Evolutionary conservation across 2,888 invertebrate species (phyloP).

Genomic region (Thereva nobilitata): DNA sequence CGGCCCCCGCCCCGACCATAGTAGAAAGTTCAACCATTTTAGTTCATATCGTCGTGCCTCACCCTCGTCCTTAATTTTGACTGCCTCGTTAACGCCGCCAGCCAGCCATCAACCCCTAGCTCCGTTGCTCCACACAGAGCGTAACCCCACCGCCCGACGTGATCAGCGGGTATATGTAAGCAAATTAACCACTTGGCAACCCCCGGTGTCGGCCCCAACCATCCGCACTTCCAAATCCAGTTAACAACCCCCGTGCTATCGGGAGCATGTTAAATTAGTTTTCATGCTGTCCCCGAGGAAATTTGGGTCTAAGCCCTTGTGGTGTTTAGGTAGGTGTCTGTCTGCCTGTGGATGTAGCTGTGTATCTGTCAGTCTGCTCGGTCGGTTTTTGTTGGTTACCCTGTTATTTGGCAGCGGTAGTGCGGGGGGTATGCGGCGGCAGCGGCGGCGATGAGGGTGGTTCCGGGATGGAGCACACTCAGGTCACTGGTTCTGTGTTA

Average conservation of each 20-base stretch:
- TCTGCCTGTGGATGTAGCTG: too few relatives aligned
- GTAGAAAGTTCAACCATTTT: conserved; percentile 10
- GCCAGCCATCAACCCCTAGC: conserved; percentile 3
- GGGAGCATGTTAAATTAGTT: conserved; percentile 1
- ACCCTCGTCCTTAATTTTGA: neutral
- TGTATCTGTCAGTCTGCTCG: too few relatives aligned
- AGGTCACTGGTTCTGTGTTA: neutral
- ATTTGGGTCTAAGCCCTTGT: too few relatives aligned
- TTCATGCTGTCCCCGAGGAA: too few relatives aligned
- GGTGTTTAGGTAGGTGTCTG: too few relatives aligned
- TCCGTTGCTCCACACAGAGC: neutral
- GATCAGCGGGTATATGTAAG: conserved; percentile 5
- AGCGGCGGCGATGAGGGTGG: too few relatives aligned
- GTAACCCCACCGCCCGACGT: too few relatives aligned
- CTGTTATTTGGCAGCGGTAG: neutral
- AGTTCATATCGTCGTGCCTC: too few relatives aligned
- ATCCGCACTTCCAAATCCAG: neutral
- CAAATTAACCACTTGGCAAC: conserved; percentile 17
- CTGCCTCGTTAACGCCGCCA: conserved; percentile 1
- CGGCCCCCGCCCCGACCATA: too few relatives aligned
- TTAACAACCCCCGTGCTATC: conserved; percentile 5
- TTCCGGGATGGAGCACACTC: conserved; percentile 3
- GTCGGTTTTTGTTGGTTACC: neutral
- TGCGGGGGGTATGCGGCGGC: too few relatives aligned
- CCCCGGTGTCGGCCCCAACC: too few relatives aligned